phyloP scores from a whole-genome alignment of 2,888 invertebrate species.

The Hirtodrosophila confusa region DNA sequence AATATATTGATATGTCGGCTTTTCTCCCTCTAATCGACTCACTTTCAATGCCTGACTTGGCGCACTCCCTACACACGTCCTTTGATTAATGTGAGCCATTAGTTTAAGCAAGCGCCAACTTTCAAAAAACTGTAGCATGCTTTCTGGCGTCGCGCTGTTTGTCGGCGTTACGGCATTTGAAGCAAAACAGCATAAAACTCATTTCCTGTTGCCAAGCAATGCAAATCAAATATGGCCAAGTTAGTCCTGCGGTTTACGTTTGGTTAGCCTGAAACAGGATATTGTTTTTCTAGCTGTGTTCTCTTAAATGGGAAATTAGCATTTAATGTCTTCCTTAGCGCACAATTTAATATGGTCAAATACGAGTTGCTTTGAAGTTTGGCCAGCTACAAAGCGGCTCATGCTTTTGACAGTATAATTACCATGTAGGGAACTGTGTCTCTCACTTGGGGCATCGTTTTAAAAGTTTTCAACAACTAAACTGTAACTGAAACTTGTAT shows the following conservation, averaged over 20 bases:
- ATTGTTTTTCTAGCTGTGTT: constrained; percentile 46
- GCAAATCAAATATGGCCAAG: constrained; percentile 45
- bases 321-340: constrained; percentile 42
- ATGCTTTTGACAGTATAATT: constrained; percentile 69
- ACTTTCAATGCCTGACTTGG: too few species aligned
- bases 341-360: constrained; percentile 26
- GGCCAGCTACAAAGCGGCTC: constrained; percentile 14
- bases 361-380: constrained; percentile 55
- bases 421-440: constrained; percentile 21
- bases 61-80: constrained; percentile 33
- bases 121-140: constrained; percentile 18
- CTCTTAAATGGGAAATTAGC: constrained; percentile 58
- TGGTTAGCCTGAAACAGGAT: constrained; percentile 59
- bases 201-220: constrained; percentile 54
- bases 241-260: constrained; percentile 27
- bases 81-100: constrained; percentile 56
- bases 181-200: constrained; percentile 38
- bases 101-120: constrained; percentile 44
- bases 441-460: not conserved
- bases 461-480: constrained; percentile 1
- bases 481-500: constrained; percentile 7
- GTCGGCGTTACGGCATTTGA: constrained; percentile 1
- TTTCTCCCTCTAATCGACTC: not conserved
- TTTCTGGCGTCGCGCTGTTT: constrained; percentile 21
- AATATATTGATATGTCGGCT: not conserved